A percentile compares a stretch with the other conserved stretches of the same genome.
Conservation (phyloP, 2,888 invertebrate genomes). For the Ochropacha duplaris region DNA sequence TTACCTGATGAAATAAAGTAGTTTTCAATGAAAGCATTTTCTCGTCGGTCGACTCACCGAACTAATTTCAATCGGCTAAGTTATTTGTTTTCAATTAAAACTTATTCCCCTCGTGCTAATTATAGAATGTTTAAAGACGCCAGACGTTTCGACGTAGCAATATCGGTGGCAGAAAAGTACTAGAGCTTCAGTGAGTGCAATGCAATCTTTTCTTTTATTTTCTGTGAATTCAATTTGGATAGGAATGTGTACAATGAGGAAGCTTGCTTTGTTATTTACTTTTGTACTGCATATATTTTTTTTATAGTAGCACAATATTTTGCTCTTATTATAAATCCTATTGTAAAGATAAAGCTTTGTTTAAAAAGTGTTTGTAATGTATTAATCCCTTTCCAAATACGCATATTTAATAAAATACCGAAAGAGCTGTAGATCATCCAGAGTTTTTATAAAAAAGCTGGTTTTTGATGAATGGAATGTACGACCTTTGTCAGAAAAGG, state of each 20-base stretch:
- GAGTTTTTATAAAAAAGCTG: not conserved
- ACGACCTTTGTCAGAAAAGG: not conserved
- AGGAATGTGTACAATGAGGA: not conserved
- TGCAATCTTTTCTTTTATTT: not conserved
- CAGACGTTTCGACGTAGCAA: not conserved
- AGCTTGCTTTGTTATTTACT: not conserved
- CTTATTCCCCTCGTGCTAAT: slow-evolving; percentile 12
- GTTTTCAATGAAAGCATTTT: not conserved
- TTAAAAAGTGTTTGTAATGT: too few species aligned
- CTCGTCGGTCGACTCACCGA: slow-evolving; percentile 5
- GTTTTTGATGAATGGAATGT: not conserved
- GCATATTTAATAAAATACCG: not conserved
- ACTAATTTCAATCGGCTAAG: slow-evolving; percentile 21
- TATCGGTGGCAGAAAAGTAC: not conserved
- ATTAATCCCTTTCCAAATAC: too few species aligned
- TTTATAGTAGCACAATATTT: too few species aligned
- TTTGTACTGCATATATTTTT: not conserved
- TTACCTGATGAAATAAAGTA: not conserved
- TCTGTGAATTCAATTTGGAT: not conserved
- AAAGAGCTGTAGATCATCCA: not conserved
- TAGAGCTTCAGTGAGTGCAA: not conserved
- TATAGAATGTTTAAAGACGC: not conserved
- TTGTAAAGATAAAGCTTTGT: too few species aligned
- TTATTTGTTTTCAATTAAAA: slow-evolving; percentile 39
- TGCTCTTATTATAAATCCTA: too few species aligned